phyloP scores from a whole-genome alignment of 2,797 vertebrate genomes.

The Spea hammondii region DNA sequence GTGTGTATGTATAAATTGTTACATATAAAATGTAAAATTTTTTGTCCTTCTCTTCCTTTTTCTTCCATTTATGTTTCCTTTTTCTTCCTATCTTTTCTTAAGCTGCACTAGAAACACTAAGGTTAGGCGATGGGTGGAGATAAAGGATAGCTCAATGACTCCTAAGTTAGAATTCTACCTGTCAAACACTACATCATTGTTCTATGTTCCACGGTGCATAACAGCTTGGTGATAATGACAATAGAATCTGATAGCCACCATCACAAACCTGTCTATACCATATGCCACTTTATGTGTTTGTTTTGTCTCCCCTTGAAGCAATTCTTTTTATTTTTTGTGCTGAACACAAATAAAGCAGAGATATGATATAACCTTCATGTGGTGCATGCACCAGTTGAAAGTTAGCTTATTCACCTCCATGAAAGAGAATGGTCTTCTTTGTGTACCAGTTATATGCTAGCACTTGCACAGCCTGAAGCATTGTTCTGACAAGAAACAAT shows the following conservation, averaged over 20 bases:
- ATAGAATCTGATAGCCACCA: not conserved
- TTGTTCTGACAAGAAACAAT: constrained; percentile 44
- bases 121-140: too few relatives aligned
- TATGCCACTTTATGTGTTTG: not conserved
- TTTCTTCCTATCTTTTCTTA: too few relatives aligned
- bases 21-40: too few relatives aligned
- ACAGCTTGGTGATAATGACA: not conserved
- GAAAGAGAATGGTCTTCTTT: constrained; percentile 21
- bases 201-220: too few relatives aligned
- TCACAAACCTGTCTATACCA: not conserved
- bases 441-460: constrained; percentile 38
- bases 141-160: too few relatives aligned
- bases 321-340: constrained; percentile 2
- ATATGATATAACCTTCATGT: constrained; percentile 9
- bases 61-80: too few relatives aligned
- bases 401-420: constrained; percentile 20
- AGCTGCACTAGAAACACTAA: too few relatives aligned
- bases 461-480: constrained; percentile 39
- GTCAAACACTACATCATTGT: too few relatives aligned
- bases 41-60: too few relatives aligned
- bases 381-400: not conserved
- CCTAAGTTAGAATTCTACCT: too few relatives aligned
- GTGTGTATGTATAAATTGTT: too few relatives aligned
- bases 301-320: not conserved
- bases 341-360: not conserved